Percentiles rank a stretch among this genome's conserved stretches.
These are phyloP conservation scores for Pantelozetes paolii DNA, from an alignment of 2,888 invertebrate genomes.

Conservation along the genomic window DNA sequence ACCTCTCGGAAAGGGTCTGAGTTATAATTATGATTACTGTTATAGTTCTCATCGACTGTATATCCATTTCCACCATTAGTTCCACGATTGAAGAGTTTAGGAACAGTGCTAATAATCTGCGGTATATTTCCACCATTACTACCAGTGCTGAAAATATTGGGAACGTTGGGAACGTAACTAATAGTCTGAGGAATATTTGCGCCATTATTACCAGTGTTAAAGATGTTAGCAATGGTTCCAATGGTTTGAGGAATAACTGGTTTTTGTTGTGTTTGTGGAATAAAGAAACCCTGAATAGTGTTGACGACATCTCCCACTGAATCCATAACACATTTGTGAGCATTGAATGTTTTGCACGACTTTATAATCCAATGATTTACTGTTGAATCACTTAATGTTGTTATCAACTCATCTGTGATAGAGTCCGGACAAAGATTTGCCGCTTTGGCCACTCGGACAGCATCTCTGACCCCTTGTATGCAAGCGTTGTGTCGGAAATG, in stretches of 20 bases:
- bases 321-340: not conserved
- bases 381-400: not conserved
- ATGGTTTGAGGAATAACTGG: not conserved
- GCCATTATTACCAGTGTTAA: too few species aligned
- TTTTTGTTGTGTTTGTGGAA: constrained; percentile 9
- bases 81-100: too few species aligned
- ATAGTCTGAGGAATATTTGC: too few species aligned
- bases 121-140: too few species aligned
- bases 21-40: not conserved
- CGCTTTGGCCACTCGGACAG: constrained; percentile 1
- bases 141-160: too few species aligned
- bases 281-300: not conserved
- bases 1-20: not conserved
- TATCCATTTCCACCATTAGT: not conserved
- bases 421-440: constrained; percentile 1
- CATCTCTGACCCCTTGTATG: not conserved
- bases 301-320: constrained; percentile 11
- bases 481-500: not conserved
- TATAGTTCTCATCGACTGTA: not conserved
- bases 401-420: not conserved
- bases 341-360: constrained; percentile 1
- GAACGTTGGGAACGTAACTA: too few species aligned
- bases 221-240: not conserved
- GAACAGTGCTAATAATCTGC: too few species aligned
- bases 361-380: not conserved